Evolutionary conservation across 1,140 invertebrate genomes (phyloP).

Genomic region (Orchestia grillus): DNA sequence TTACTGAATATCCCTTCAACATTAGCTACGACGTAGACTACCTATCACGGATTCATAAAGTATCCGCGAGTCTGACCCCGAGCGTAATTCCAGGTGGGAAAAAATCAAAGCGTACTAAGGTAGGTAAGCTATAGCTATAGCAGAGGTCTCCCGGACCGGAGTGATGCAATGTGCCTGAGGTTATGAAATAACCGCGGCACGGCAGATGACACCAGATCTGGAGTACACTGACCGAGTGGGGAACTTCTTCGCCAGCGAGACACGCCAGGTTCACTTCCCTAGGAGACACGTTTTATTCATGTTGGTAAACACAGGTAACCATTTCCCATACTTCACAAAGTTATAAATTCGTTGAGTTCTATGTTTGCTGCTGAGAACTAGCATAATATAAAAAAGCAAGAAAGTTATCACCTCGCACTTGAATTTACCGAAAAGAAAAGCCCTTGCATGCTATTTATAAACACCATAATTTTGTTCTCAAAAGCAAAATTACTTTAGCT

Average conservation of each 20-base stretch:
- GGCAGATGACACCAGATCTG: not conserved
- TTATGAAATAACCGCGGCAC: not conserved
- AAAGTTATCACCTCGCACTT: not conserved
- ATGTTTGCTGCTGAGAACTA: not conserved
- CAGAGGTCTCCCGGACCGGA: not conserved
- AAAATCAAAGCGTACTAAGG: not conserved
- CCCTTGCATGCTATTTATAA: not conserved
- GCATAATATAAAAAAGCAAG: not conserved
- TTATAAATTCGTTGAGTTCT: not conserved
- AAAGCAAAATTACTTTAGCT: too few relatives aligned
- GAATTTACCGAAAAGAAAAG: not conserved
- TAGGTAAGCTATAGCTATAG: not conserved
- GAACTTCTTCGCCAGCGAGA: not conserved
- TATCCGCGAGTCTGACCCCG: not conserved
- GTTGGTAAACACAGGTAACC: not conserved
- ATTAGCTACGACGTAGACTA: not conserved
- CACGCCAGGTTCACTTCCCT: not conserved
- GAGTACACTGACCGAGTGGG: not conserved
- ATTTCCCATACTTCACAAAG: not conserved
- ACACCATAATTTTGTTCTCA: not conserved
- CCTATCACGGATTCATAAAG: not conserved
- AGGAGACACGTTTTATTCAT: not conserved
- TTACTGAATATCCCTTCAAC: not conserved
- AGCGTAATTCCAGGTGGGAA: not conserved
- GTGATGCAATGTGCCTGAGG: not conserved